Evolutionary conservation across 2,797 vertebrate genomes (phyloP), one percentile per base, ranked within the genome.

Genomic region (Myripristis jacobus): DNA sequence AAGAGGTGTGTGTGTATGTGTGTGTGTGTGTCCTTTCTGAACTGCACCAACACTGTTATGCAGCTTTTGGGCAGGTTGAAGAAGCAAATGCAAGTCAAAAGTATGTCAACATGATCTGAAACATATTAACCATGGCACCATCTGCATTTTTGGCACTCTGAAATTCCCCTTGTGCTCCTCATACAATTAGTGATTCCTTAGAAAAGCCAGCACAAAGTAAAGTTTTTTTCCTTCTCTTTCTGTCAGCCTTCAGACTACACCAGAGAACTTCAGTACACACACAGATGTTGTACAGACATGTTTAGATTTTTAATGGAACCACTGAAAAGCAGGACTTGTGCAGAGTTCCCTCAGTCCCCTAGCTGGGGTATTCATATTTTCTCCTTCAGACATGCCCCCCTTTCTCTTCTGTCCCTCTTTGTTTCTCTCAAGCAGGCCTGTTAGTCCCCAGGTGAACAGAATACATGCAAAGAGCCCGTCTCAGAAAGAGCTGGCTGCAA

Each of bases 131-230:
- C 70, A 0, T 2, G 34, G 41, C 61, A 27, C 61, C 80, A 75
- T 75, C 57, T 85, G 64, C 27, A 70, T 76, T 56, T 66, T 6
- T 80, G 75, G 48, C 78, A 41, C 46, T 66, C 50, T 67, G 13
- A 59, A 56, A 61, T 22, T 59, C 48, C 57, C 38, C 10, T 41
- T 55, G 43, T 65, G 48, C 50, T 80, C 82, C 54, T 60, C 47
- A 77, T 80, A 61, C 44, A 83, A 79, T 87, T 83, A 85, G 36
- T 47, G 43, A 77, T 76, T 85, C 70, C 48, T 80, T 64, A 73
- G 50, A 82, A 79, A 76, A 46, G 66, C 63, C 69, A 67, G 52
- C 27, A 70, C 53, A 25, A 83, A 55, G 43, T 79, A 54, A 82
- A 83, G 82, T 70, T 71, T 75, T 79, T 75, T n/a, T n/a, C n/a